phyloP scores from a whole-genome alignment of 2,888 invertebrate species.

The Athrips mouffetella region DNA sequence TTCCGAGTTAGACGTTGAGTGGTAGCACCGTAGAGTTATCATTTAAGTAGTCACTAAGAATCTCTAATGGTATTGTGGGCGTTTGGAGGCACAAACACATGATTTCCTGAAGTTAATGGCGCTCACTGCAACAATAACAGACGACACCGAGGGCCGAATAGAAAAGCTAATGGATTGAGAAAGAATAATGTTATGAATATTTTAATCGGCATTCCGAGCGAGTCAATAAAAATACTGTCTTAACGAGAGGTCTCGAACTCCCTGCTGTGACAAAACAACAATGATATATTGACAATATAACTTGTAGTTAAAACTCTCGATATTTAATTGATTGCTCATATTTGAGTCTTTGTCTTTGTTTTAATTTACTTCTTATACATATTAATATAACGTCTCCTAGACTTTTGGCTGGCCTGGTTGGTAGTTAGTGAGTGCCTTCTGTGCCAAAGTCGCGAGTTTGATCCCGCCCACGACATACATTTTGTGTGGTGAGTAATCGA shows the following conservation, averaged over 20 bases:
- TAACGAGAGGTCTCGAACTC: constrained; percentile 56
- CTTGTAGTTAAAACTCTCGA: constrained; percentile 44
- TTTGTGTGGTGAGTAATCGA: no score
- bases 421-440: no score
- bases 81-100: constrained; percentile 9
- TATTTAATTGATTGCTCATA: constrained; percentile 39
- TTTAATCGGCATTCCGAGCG: constrained; percentile 66
- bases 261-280: constrained; percentile 71
- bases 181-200: constrained; percentile 66
- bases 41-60: constrained; percentile 1
- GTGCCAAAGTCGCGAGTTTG: no score
- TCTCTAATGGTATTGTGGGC: constrained; percentile 12
- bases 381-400: no score
- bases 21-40: background rate
- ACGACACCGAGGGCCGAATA: constrained; percentile 21
- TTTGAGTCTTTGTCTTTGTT: constrained; percentile 33
- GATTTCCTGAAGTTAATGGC: constrained; percentile 19
- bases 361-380: constrained; percentile 10
- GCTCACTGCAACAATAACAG: constrained; percentile 21
- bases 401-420: no score
- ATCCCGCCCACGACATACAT: no score
- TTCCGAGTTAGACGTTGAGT: constrained; percentile 2
- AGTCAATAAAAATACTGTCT: constrained; percentile 72
- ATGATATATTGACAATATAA: constrained; percentile 61
- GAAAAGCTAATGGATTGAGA: constrained; percentile 54